These are phyloP conservation scores for Epizoanthus illoricatus DNA, from an alignment of 92 coral and sea anemone species.

Conservation along the genomic window DNA sequence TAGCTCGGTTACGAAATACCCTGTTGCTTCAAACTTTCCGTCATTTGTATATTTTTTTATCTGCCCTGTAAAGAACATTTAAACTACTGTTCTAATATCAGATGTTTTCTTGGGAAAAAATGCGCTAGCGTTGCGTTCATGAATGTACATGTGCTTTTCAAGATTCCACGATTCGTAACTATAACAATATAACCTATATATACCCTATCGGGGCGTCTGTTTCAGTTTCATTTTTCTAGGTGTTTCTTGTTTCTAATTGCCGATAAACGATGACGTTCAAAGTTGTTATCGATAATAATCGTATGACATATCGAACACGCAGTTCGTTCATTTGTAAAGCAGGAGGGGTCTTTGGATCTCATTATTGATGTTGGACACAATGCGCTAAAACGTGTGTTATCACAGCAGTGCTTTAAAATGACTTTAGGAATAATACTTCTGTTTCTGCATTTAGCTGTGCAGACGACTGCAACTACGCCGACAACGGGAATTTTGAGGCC, in stretches of 20 bases:
- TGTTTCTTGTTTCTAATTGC: neutral
- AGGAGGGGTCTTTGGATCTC: neutral
- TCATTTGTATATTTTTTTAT: no score
- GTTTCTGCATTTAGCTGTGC: conserved; percentile 2
- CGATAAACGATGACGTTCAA: conserved; percentile 3
- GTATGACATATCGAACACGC: neutral
- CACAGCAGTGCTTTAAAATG: neutral
- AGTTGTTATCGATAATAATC: neutral
- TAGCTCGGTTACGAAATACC: no score
- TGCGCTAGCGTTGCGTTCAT: no score
- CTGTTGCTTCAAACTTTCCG: no score
- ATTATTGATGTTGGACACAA: neutral
- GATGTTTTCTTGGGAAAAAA: no score
- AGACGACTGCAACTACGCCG: conserved; percentile 16
- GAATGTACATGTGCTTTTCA: no score
- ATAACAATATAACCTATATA: no score
- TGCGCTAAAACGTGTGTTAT: neutral
- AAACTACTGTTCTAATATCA: no score
- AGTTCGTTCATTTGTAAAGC: conserved; percentile 11
- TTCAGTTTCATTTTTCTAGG: no score
- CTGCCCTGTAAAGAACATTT: no score
- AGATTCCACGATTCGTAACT: no score
- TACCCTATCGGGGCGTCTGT: no score
- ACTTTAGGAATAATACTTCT: conserved; percentile 7
- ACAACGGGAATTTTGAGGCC: conserved; percentile 37